Base-by-base conservation (phyloP, 2,797 vertebrate species). In the Alca torda region DNA sequence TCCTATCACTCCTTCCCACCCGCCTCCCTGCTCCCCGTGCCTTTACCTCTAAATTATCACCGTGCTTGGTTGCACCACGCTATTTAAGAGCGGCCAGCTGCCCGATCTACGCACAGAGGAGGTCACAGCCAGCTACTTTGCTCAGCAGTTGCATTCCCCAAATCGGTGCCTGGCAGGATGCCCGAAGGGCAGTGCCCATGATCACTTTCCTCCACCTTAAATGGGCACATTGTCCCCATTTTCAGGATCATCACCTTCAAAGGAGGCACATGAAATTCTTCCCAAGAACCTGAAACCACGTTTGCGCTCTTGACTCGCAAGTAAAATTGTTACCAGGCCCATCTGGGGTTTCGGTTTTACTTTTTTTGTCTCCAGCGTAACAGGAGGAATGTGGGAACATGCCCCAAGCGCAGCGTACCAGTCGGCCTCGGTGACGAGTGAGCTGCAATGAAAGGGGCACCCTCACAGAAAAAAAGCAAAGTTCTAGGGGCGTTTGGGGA, bases 381-480 rank as follows among this genome's bases (percentile, higher is more conserved):
- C 51, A 95, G 82, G 56, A 96, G 89, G 82, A 96, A 96, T 92
- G 92, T 94, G 94, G 96, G 81, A 96, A 96, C 53, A 8, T 80
- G 81, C 86, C 75, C 70, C 0, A 15, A 60, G 89, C 25, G 1
- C 63, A 89, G 56, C 0, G 0, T 37, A 56, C 43, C 80, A 46
- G 53, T 64, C 7, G 11, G 63, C 26, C 64, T n/a, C 1, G 0
- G 65, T 43, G 89, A 95, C 3, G 45, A 92, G 63, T 76, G 48
- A 96, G 81, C 59, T 92, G 67, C 74, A 75, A 43, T 50, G 81
- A 95, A 94, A 97, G 57, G 73, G 59, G 65, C 67, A 92, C 57
- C 87, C 72, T 67, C 79, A 24, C 0, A 16, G 83, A 63, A 72
- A 41, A 79, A 54, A 67, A 50, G 4, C 50, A 78, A 51, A 96